These are phyloP conservation scores for Trochalopteron elliotii DNA, from an alignment of 2,113 vertebrate genomes.

Conservation along the genomic window DNA sequence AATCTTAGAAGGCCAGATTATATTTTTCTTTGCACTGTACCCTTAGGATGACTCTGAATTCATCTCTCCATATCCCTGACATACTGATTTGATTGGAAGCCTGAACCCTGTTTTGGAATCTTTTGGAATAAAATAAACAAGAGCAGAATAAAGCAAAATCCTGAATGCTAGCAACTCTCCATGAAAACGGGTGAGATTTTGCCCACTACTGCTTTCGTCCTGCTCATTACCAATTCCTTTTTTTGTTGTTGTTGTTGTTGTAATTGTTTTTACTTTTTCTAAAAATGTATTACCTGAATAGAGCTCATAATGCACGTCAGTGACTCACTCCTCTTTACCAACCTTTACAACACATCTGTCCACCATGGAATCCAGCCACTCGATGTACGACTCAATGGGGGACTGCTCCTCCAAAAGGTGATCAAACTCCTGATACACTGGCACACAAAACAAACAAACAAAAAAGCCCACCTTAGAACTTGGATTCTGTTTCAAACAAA, in stretches of 20 bases:
- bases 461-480: neutral
- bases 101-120: neutral
- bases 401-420: conserved; percentile 95
- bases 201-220: neutral
- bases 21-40: neutral
- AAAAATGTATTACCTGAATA: neutral
- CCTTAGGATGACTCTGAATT: neutral
- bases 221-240: neutral
- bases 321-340: conserved; percentile 48
- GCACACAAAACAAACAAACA: neutral
- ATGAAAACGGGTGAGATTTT: neutral
- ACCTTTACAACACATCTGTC: conserved; percentile 98
- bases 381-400: conserved; percentile 94
- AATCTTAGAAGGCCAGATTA: neutral
- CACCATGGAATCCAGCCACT: conserved; percentile 99
- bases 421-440: conserved; percentile 99
- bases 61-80: neutral
- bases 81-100: neutral
- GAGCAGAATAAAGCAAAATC: neutral
- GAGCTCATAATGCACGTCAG: neutral
- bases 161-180: neutral
- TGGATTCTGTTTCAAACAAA: neutral
- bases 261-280: neutral
- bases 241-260: neutral
- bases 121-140: neutral